These are phyloP conservation scores for Istiophorus platypterus DNA, from an alignment of 2,113 vertebrate species.

Conservation along the genomic window DNA sequence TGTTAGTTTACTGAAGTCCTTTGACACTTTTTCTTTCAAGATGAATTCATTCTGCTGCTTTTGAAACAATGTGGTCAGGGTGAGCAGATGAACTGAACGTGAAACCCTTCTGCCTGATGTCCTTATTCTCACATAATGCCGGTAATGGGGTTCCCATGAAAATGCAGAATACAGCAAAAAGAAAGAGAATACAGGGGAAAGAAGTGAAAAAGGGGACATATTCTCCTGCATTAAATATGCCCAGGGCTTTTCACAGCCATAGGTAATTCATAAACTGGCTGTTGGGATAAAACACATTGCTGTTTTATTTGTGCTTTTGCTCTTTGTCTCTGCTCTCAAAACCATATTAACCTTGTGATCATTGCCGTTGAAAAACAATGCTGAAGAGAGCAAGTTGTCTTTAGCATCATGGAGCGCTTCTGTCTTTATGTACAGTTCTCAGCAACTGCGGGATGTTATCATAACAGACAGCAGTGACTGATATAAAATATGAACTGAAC, in stretches of 20 bases:
- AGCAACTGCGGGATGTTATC: neutral
- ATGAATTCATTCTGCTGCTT: conserved; percentile 19
- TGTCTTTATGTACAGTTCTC: too few species aligned
- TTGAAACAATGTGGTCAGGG: neutral
- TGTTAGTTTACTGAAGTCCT: neutral
- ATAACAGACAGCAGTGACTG: too few species aligned
- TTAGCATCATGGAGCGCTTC: too few species aligned
- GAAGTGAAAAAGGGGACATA: conserved; percentile 63
- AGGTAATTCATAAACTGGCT: conserved; percentile 78
- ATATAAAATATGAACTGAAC: neutral
- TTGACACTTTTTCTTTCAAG: neutral
- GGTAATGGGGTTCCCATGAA: conserved; percentile 36
- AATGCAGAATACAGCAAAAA: conserved; percentile 51
- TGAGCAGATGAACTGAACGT: conserved; percentile 10
- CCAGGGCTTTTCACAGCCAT: conserved; percentile 67
- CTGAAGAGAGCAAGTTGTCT: neutral
- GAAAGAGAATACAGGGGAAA: conserved; percentile 39
- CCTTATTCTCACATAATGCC: conserved; percentile 10
- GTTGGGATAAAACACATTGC: conserved; percentile 46
- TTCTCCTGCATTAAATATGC: conserved; percentile 78
- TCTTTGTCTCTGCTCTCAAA: conserved; percentile 23
- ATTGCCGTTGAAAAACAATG: neutral
- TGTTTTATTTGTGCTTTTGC: conserved; percentile 48
- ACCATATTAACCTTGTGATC: neutral
- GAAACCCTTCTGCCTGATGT: conserved; percentile 24